A percentile compares a stretch with the other conserved stretches of the same genome.
Conservation (phyloP, 2,113 vertebrate species). For the Psilopsiagon aymara region DNA sequence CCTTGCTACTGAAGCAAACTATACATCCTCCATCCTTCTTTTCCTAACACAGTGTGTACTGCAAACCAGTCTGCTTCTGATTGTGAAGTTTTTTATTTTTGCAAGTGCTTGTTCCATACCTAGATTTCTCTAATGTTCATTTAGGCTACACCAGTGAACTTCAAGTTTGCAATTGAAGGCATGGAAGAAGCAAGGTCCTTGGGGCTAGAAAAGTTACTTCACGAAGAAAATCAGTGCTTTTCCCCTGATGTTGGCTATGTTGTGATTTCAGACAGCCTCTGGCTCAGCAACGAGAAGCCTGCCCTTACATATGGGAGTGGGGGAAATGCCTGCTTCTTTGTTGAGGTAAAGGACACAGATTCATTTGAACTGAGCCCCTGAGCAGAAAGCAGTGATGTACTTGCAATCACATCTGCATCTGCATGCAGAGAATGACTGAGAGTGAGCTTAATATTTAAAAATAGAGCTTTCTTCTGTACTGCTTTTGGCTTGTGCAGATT, state of each 20-base stretch:
- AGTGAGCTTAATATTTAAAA: background rate
- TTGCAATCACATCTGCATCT: background rate
- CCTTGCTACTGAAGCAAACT: background rate
- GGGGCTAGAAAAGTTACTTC: conserved; percentile 71
- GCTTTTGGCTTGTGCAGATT: background rate
- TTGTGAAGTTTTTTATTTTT: background rate
- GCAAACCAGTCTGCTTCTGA: background rate
- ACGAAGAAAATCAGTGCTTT: conserved; percentile 66
- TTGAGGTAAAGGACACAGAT: conserved; percentile 71
- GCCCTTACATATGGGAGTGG: conserved; percentile 76
- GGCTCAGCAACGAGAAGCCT: conserved; percentile 75
- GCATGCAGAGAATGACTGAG: background rate
- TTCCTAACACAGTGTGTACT: background rate
- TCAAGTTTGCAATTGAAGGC: conserved; percentile 82
- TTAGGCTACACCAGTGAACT: conserved; percentile 79
- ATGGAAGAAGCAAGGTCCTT: conserved; percentile 82
- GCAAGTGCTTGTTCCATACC: background rate
- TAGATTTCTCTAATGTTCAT: background rate
- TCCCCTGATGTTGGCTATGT: conserved; percentile 77
- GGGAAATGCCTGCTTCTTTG: conserved; percentile 77
- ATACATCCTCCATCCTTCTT: background rate
- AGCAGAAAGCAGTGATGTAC: background rate
- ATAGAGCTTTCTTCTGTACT: background rate
- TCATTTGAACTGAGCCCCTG: background rate
- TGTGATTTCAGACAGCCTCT: conserved; percentile 80